Evolutionary conservation across 2,797 vertebrate species (phyloP), one percentile per base, ranked within the genome.

Genomic region (Acrocephalus scirpaceus): DNA sequence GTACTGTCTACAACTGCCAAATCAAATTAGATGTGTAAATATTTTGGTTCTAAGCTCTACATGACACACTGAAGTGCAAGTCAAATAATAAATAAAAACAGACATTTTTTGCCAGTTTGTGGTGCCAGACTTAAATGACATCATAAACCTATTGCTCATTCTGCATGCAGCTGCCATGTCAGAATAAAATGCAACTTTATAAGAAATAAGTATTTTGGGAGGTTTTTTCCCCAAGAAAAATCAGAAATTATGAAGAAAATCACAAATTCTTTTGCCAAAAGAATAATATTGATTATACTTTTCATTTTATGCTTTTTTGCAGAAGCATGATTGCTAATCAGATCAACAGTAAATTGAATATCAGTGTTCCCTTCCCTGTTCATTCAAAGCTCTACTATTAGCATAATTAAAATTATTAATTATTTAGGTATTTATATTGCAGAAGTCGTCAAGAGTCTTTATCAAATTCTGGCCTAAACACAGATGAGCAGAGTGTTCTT

Each of bases 31-130:
- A 71, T 72, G 7, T 71, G 57, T 21, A 92, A 95, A 89, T 86
- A 88, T 70, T 95, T 92, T 91, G 19, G 17, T 89, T 86, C 8
- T 65, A 89, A 93, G 30, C 45, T 85, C 38, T 78, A 89, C 88
- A 92, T 69, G 73, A 71, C n/a, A 72, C n/a, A 81, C 4, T 32
- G 38, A 88, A 91, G 8, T 62, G 23, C 45, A 80, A 92, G 40
- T 76, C 32, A 91, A 92, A 93, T n/a, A 80, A 17, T 84, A 93
- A 87, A 95, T 56, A 86, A 88, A 94, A 95, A 47, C 3, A 91
- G 36, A 36, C 7, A 27, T 48, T 66, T 87, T 92, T 91, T 72
- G 9, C 40, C 60, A 65, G 57, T 95, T 79, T 88, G 8, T 45
- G 20, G 13, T 62, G 50, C 26, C 84, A 88, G 72, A 30, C 12